Evolutionary conservation across 2,888 invertebrate species (phyloP).

Genomic region (Drosophila parthenogenetica): DNA sequence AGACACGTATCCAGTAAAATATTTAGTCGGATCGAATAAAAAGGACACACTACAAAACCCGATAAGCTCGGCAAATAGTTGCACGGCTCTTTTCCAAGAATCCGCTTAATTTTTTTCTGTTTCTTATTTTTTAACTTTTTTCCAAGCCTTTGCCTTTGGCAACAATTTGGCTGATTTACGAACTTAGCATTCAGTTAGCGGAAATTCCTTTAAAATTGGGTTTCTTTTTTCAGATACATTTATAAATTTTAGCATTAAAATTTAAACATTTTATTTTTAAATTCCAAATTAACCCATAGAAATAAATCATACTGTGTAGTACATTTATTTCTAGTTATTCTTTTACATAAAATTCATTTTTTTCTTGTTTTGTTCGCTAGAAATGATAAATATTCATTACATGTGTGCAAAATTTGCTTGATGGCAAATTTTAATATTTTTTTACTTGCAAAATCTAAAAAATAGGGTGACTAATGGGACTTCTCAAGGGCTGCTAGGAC

Average conservation of each 20-base stretch:
- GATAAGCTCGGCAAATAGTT: slow-evolving; percentile 26
- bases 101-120: slow-evolving; percentile 19
- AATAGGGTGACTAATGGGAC: slow-evolving; percentile 61
- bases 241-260: neutral
- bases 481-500: slow-evolving; percentile 25
- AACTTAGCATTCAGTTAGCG: slow-evolving; percentile 39
- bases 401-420: slow-evolving; percentile 65
- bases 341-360: neutral
- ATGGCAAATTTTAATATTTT: slow-evolving; percentile 72
- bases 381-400: slow-evolving; percentile 76
- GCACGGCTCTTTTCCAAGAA: slow-evolving; percentile 44
- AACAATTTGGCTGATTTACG: slow-evolving; percentile 58
- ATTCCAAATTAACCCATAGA: too few relatives aligned
- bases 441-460: slow-evolving; percentile 58
- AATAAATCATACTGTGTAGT: too few relatives aligned
- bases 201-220: slow-evolving; percentile 14
- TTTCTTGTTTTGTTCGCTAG: slow-evolving; percentile 27
- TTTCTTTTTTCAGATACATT: neutral
- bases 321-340: neutral
- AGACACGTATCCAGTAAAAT: slow-evolving; percentile 60
- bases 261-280: neutral
- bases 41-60: slow-evolving; percentile 23
- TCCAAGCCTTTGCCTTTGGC: slow-evolving; percentile 4
- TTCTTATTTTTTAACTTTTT: slow-evolving; percentile 18
- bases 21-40: slow-evolving; percentile 45